A percentile compares a stretch with the other conserved stretches of the same genome.
Evolutionary conservation across 2,113 vertebrate species (phyloP).

Genomic region (Tachuris rubrigastra): DNA sequence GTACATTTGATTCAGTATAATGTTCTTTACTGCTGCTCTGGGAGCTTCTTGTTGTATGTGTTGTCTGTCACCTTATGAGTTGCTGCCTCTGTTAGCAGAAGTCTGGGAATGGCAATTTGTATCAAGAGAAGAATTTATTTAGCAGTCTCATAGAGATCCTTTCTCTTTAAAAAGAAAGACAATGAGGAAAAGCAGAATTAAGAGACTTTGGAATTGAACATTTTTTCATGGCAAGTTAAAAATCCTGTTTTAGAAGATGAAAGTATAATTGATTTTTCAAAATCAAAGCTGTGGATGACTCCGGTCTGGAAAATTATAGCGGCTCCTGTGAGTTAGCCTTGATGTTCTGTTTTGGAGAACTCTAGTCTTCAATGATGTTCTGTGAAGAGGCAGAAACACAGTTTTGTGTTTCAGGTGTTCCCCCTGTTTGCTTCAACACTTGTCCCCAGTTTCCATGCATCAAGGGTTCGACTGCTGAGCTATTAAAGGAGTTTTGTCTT

Average conservation of each 20-base stretch:
- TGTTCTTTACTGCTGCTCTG: not conserved
- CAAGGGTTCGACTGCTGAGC: not conserved
- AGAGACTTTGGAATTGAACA: not conserved
- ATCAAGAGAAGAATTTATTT: not conserved
- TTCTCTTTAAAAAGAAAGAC: not conserved
- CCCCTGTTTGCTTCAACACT: not conserved
- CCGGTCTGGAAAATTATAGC: not conserved
- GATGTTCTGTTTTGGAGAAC: not conserved
- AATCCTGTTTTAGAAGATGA: not conserved
- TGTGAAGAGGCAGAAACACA: not conserved
- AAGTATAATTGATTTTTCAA: not conserved
- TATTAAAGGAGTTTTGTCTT: not conserved
- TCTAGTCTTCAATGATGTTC: not conserved
- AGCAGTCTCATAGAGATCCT: rapidly evolving
- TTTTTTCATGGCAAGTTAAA: not conserved
- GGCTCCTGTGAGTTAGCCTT: not conserved
- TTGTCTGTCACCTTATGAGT: not conserved
- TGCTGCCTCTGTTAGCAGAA: not conserved
- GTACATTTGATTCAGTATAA: not conserved
- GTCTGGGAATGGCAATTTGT: not conserved
- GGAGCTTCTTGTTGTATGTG: not conserved
- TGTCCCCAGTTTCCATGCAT: not conserved
- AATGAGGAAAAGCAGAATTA: not conserved
- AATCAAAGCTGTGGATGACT: not conserved
- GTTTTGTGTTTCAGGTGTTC: not conserved